Base-by-base conservation (phyloP, 2,888 invertebrate species). In the Limnephilus marmoratus region DNA sequence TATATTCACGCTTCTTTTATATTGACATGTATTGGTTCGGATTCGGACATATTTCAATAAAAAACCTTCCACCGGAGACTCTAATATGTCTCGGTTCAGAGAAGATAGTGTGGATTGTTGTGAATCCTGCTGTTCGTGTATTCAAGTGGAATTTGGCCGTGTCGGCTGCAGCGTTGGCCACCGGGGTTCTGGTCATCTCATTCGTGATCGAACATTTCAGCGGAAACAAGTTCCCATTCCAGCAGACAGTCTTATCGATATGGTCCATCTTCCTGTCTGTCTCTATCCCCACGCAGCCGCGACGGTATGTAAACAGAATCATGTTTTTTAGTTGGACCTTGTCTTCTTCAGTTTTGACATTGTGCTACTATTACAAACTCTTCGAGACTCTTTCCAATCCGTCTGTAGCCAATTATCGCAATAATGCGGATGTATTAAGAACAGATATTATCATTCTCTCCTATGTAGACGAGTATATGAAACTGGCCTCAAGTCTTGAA, bases 211-310 rank as follows among this genome's bases (percentile, higher is more conserved):
- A 86, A 86, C 45, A 45, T 45, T 34, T 5, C 45, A 45, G 12
- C 37, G 86, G 86, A 45, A 13, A 86, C n/a, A 68, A 68, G 24
- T 68, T 68, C 68, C 68, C 68, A n/a, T 68, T 31, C 88, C 88
- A n/a, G n/a, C 24, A 24, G 80, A 18, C 18, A 18, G 29, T 34
- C 88, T 68, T 80, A 11, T 68, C 68, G 86, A 37, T 9, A 24
- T 88, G 88, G 88, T 88, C 88, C 31, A 68, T 88, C 7, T 88
- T 88, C 31, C 31, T 88, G 15, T 88, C 88, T 24, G 88, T 88
- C 3, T 80, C 88, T 34, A 13, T 88, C 1, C 88, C 88, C 7
- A 80, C 18, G 18, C 88, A 88, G 68, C 88, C 88, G 5, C 29
- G 68, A 34, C 31, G 34, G 9, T 5, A 53, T 34, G 31, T n/a